Evolutionary conservation across 2,797 vertebrate species (phyloP).

Genomic region (Taenioides sp.): DNA sequence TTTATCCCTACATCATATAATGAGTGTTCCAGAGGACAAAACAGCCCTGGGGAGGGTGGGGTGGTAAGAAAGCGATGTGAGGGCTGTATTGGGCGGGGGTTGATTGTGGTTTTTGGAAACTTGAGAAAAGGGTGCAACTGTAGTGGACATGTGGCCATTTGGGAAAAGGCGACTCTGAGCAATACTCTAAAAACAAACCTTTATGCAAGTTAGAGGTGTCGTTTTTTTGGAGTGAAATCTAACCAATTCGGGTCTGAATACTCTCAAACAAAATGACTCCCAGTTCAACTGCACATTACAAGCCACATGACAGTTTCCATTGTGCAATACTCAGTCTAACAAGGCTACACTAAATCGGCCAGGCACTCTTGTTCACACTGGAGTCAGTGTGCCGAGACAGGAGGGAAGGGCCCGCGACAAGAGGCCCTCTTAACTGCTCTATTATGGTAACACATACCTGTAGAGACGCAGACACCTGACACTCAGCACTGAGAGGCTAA

Average conservation of each 20-base stretch:
- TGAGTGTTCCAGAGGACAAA: constrained; percentile 80
- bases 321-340: constrained; percentile 74
- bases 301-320: constrained; percentile 78
- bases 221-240: constrained; percentile 68
- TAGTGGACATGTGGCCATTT: constrained; percentile 67
- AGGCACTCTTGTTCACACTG: constrained; percentile 72
- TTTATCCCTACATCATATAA: constrained; percentile 76
- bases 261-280: constrained; percentile 72
- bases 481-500: constrained; percentile 56
- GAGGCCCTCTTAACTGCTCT: constrained; percentile 75
- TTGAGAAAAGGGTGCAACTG: constrained; percentile 70
- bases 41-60: constrained; percentile 56
- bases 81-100: constrained; percentile 48
- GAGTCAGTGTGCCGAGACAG: constrained; percentile 80
- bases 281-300: constrained; percentile 77
- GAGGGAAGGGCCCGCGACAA: constrained; percentile 72
- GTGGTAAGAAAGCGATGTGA: constrained; percentile 54
- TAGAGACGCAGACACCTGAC: constrained; percentile 73
- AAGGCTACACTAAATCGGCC: constrained; percentile 67
- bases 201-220: constrained; percentile 60
- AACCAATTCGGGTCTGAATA: constrained; percentile 68
- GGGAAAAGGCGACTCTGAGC: constrained; percentile 63
- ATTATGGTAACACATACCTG: constrained; percentile 80
- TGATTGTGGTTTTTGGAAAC: constrained; percentile 70
- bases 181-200: constrained; percentile 54